These are phyloP conservation scores for Zaprionus nigranus DNA, from an alignment of 1,140 invertebrate genomes.

Conservation along the genomic window DNA sequence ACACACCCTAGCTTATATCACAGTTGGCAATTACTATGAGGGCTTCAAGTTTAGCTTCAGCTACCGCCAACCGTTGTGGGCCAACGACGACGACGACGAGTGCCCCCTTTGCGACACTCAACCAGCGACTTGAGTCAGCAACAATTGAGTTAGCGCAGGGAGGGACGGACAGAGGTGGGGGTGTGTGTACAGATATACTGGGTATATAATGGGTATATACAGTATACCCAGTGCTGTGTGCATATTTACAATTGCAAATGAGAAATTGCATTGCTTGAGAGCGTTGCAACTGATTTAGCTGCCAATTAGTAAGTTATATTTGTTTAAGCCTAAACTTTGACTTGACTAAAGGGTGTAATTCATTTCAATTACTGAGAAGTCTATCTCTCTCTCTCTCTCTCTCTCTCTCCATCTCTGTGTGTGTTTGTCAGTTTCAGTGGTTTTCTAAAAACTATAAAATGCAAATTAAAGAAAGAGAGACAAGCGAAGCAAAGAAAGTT, in stretches of 20 bases:
- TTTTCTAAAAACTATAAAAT: slow-evolving; percentile 63
- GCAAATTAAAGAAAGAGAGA: slow-evolving; percentile 73
- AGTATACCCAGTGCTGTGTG: too few relatives aligned
- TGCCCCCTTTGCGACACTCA: slow-evolving; percentile 61
- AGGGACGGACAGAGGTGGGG: neutral
- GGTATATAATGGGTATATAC: too few relatives aligned
- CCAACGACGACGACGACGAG: slow-evolving; percentile 28
- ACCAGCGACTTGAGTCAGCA: slow-evolving; percentile 61
- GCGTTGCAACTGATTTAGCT: slow-evolving; percentile 1
- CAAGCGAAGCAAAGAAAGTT: slow-evolving; percentile 69
- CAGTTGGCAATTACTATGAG: slow-evolving; percentile 15
- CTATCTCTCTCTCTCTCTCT: neutral
- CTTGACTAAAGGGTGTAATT: slow-evolving; percentile 3
- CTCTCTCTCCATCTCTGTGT: neutral
- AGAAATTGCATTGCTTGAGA: neutral
- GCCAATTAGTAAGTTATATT: neutral
- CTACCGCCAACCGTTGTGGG: neutral
- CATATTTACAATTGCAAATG: neutral
- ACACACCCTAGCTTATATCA: neutral
- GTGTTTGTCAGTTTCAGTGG: slow-evolving; percentile 34
- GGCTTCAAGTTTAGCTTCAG: slow-evolving; percentile 13
- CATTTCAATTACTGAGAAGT: neutral
- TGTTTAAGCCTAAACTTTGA: neutral
- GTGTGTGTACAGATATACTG: neutral
- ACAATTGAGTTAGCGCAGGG: slow-evolving; percentile 34